Base-by-base conservation (phyloP, 1,140 invertebrate species). In the Calliphora vicina region DNA sequence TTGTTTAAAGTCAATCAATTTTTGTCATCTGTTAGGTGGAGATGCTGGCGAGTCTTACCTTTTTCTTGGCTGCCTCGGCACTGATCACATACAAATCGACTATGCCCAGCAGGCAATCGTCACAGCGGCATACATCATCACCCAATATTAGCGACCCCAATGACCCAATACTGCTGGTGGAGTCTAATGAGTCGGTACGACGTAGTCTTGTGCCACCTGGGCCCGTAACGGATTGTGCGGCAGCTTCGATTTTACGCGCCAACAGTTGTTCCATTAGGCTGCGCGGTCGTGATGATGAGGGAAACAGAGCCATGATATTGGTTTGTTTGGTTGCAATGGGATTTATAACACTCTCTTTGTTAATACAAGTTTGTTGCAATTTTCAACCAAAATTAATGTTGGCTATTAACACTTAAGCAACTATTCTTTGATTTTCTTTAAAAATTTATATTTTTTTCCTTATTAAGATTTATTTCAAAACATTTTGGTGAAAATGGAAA, bases 71-170 rank as follows among this genome's bases (percentile, higher is more conserved):
- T 85, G 91, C 93, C 67, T 91, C 88, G 43, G 92, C 93, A 84
- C 93, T 93, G 84, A 94, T 92, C 80, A 94, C 93, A 86, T 94
- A 94, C 80, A 93, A 91, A 91, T 97, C 96, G 83, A 94, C 95
- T 85, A 96, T 96, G 6, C 95, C 96, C 83, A 97, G 91, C 45
- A 97, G 90, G 84, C 96, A 97, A 90, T 97, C 96, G 88, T 97
- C 96, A 89, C 96, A 97, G 42, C 94, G 92, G 89, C 96, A 97
- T 73, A 95, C 93, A 85, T 96, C 95, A 87, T 93, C 95, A 43
- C 92, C 92, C 1, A 91, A 85, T 15, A 92, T 92, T 61, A 93
- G 85, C 3, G 95, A 95, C 82, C 92, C 93, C 86, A 93, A 92
- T 3, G 94, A 94, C 25, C 94, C 94, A 82, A 95, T 92, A 85